Evolutionary conservation across 1,140 invertebrate genomes (phyloP).

Genomic region (Heliconius nattereri): DNA sequence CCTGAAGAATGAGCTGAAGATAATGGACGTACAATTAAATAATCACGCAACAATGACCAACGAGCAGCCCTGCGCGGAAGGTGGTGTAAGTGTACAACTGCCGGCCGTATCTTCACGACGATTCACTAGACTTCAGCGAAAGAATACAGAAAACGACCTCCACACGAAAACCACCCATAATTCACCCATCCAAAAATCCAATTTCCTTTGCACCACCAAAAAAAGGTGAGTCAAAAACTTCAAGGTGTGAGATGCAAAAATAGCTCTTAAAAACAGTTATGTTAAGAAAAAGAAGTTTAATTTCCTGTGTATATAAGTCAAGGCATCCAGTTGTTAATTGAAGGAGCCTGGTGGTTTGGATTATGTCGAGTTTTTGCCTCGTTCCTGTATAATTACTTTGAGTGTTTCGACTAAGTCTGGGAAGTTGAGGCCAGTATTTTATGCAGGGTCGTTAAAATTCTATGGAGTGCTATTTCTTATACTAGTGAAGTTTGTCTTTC

Average conservation of each 20-base stretch:
- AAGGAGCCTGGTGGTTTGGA: constrained; percentile 47
- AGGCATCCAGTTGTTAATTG: constrained; percentile 49
- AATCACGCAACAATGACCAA: background rate
- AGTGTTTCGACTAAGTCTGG: constrained; percentile 49
- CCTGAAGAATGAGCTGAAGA: background rate
- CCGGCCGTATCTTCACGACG: constrained; percentile 48
- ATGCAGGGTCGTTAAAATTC: constrained; percentile 58
- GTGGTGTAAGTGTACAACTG: constrained; percentile 57
- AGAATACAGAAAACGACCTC: constrained; percentile 39
- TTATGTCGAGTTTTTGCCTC: constrained; percentile 56
- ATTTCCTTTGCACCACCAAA: constrained; percentile 26
- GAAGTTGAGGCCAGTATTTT: constrained; percentile 52
- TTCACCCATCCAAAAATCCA: constrained; percentile 22
- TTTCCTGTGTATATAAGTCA: constrained; percentile 51
- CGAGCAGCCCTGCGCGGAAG: constrained; percentile 45
- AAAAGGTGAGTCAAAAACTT: constrained; percentile 33
- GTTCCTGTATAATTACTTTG: constrained; percentile 56
- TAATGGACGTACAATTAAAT: background rate
- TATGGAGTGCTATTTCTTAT: constrained; percentile 55
- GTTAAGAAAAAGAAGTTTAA: constrained; percentile 52
- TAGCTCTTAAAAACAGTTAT: constrained; percentile 45
- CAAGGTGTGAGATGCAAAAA: constrained; percentile 47
- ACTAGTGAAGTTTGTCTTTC: constrained; percentile 40
- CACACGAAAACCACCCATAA: constrained; percentile 39
- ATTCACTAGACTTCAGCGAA: constrained; percentile 48